Base-by-base conservation (phyloP, 2,888 invertebrate species). In the Drosophila robusta region DNA sequence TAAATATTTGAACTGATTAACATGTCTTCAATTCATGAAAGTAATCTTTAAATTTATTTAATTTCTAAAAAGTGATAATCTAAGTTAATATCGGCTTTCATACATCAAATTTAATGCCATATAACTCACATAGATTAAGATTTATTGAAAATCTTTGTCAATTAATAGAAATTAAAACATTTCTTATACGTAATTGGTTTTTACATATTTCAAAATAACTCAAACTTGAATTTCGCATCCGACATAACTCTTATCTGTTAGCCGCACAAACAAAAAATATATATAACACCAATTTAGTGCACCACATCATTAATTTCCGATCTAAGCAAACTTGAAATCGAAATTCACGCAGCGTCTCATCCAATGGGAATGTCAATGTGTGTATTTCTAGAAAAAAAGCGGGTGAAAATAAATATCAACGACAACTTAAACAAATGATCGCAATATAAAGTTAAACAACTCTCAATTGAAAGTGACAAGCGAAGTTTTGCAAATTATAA, bases 281-380 rank as follows among this genome's bases (percentile, higher is more conserved):
- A 65, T 63, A 55, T 71, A 46, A 24, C 14, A 34, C 4, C 51
- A 46, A 65, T 49, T 70, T 36, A 52, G 45, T 7, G 16, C 26
- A 52, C 50, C 68, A 63, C 63, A 69, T 51, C 68, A 55, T 81
- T 62, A 69, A 75, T 75, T 68, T 26, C 38, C 11, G 44, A 50
- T 71, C n/a, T 56, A 60, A 16, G 29, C 52, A 55, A 50, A 57
- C 55, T 39, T 16, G n/a, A 47, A 38, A 16, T 62, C 34, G 50
- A 36, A n/a, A 22, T 11, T n/a, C 4, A 14, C 22, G 11, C 41
- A 36, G 24, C 47, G 51, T 63, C 60, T 74, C 77, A 80, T 80
- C 63, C 58, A 62, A n/a, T 16, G 49, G 55, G 80, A 83, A 83
- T 80, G 65, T 65, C 51, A 55, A 22, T 62, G 42, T 42, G 47